These are phyloP conservation scores for Merodon equestris DNA, from an alignment of 2,888 invertebrate species.

Conservation along the genomic window DNA sequence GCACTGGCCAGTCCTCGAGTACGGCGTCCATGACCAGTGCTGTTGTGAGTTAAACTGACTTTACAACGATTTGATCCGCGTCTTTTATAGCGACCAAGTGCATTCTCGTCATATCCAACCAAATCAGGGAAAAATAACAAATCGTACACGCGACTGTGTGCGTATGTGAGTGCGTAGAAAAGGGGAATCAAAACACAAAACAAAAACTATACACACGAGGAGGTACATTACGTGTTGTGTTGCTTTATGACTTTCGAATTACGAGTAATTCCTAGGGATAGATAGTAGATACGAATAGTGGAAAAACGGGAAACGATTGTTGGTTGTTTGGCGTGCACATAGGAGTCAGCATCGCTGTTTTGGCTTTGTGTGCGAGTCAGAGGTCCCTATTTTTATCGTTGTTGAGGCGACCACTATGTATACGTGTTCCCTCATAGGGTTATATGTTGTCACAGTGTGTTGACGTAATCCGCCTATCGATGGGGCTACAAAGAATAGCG, in stretches of 20 bases:
- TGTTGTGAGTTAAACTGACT: conserved; percentile 67
- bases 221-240: conserved; percentile 45
- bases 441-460: conserved; percentile 29
- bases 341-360: conserved; percentile 18
- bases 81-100: conserved; percentile 59
- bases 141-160: conserved; percentile 21
- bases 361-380: conserved; percentile 17
- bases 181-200: conserved; percentile 49
- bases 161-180: conserved; percentile 31
- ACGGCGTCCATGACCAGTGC: conserved; percentile 58
- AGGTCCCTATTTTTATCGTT: conserved; percentile 39
- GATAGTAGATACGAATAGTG: conserved; percentile 24
- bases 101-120: conserved; percentile 12
- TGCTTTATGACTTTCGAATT: conserved; percentile 47
- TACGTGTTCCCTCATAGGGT: conserved; percentile 18
- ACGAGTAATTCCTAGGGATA: conserved; percentile 35
- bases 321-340: conserved; percentile 2
- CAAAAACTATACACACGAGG: too few relatives aligned
- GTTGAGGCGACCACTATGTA: conserved; percentile 25
- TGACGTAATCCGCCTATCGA: conserved; percentile 55
- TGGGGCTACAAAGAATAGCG: not conserved
- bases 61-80: conserved; percentile 59
- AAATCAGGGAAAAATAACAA: conserved; percentile 3
- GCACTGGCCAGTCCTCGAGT: conserved; percentile 24
- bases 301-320: conserved; percentile 52